These are phyloP conservation scores for Neofelis nebulosa DNA, from an alignment of 2,113 vertebrate species.

Conservation along the genomic window DNA sequence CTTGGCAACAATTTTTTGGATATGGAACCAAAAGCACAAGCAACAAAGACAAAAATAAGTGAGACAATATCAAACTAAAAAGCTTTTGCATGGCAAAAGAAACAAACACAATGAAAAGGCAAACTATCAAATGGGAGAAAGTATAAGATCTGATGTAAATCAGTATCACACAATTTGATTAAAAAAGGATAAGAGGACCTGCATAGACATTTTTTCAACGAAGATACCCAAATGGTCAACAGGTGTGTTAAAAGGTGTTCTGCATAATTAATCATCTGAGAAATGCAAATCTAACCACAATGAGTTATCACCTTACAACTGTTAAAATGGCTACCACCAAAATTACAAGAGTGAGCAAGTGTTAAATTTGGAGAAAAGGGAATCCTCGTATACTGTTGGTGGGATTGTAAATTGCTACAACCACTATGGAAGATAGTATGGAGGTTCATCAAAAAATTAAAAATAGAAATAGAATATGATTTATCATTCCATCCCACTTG, in stretches of 20 bases:
- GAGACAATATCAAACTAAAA: background rate
- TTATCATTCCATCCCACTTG: background rate
- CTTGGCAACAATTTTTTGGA: background rate
- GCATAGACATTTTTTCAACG: background rate
- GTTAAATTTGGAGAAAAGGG: background rate
- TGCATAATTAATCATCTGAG: background rate
- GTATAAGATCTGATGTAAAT: background rate
- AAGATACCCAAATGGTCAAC: background rate
- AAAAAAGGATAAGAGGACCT: background rate
- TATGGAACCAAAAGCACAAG: background rate
- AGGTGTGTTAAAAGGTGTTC: background rate
- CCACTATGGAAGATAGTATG: background rate
- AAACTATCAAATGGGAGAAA: background rate
- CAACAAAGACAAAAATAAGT: background rate
- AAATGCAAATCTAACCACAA: background rate
- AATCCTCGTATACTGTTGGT: background rate
- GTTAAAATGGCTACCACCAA: background rate
- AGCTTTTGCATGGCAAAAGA: background rate
- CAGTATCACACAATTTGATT: background rate
- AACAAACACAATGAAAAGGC: background rate
- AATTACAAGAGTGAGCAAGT: background rate
- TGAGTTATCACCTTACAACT: background rate
- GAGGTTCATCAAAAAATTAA: background rate
- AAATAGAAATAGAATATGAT: background rate
- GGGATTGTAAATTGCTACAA: background rate